phyloP scores from a whole-genome alignment of 2,797 vertebrate genomes.

The Takifugu rubripes region DNA sequence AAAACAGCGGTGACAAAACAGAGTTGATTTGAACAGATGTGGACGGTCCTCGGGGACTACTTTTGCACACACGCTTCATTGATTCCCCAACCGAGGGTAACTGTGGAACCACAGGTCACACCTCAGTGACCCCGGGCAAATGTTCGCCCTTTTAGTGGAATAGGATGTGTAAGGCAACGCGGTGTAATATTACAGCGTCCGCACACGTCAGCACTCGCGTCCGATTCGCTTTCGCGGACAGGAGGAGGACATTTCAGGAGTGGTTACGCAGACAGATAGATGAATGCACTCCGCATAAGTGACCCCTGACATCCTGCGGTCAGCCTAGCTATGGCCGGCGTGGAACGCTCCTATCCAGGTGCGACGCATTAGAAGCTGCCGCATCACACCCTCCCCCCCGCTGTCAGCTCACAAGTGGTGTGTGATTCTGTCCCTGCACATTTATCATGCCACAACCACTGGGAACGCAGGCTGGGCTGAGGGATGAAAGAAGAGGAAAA shows the following conservation, averaged over 20 bases:
- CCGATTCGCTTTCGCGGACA: conserved; percentile 1
- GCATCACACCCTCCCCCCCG: conserved; percentile 44
- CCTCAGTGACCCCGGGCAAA: conserved; percentile 35
- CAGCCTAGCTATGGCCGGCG: conserved; percentile 15
- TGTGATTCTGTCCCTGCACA: conserved; percentile 43
- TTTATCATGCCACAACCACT: conserved; percentile 55
- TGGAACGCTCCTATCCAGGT: conserved; percentile 38
- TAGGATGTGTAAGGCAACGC: conserved; percentile 21
- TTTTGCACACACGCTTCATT: conserved; percentile 52
- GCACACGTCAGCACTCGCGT: conserved; percentile 28
- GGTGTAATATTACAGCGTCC: conserved; percentile 36
- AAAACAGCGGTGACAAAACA: conserved; percentile 62
- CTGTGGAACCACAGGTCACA: conserved; percentile 54
- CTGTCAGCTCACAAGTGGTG: conserved; percentile 35
- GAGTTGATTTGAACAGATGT: conserved; percentile 69
- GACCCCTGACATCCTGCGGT: conserved; percentile 26
- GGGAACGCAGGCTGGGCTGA: conserved; percentile 32
- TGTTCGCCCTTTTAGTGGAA: conserved; percentile 51
- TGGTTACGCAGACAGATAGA: conserved; percentile 12
- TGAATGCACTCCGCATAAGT: conserved; percentile 20
- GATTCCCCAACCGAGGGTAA: conserved; percentile 60
- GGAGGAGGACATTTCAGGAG: conserved; percentile 6
- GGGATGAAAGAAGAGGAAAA: conserved; percentile 36
- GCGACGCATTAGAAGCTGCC: conserved; percentile 52
- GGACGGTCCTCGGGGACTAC: conserved; percentile 58